phyloP scores from a whole-genome alignment of 2,113 vertebrate genomes.

The Pelmatolapia mariae region DNA sequence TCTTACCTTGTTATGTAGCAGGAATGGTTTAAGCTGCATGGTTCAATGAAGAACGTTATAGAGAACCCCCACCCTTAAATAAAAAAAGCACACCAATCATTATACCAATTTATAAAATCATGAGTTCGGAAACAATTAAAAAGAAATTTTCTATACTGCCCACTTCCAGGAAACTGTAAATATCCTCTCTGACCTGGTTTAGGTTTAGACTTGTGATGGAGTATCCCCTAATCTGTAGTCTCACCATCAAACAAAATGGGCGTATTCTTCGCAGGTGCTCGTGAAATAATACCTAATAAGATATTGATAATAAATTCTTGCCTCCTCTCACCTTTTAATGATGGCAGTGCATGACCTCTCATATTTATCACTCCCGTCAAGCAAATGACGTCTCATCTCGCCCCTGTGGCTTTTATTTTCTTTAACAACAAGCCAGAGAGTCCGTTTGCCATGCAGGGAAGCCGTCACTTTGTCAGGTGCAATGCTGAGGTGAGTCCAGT shows the following conservation, averaged over 20 bases:
- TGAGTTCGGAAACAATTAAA: accelerated
- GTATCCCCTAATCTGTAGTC: background rate
- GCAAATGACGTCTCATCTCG: slow-evolving; percentile 29
- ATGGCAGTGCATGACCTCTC: slow-evolving; percentile 20
- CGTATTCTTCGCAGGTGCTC: background rate
- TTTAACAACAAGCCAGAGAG: slow-evolving; percentile 49
- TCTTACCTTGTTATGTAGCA: background rate
- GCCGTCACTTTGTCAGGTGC: slow-evolving; percentile 65
- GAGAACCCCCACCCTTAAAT: background rate
- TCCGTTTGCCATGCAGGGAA: slow-evolving; percentile 33
- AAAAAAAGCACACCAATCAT: background rate
- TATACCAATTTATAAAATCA: background rate
- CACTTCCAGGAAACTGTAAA: background rate
- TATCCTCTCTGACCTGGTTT: background rate
- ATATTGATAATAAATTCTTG: slow-evolving; percentile 31
- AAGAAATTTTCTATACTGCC: background rate
- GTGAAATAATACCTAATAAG: background rate
- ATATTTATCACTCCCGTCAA: slow-evolving; percentile 45
- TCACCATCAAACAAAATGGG: background rate
- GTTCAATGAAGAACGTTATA: background rate
- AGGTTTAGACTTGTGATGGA: background rate
- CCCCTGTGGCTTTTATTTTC: slow-evolving; percentile 52
- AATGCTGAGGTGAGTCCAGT: slow-evolving; percentile 63
- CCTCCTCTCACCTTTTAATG: slow-evolving; percentile 63
- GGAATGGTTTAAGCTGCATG: background rate